A percentile compares a stretch with the other conserved stretches of the same genome.
phyloP scores from a whole-genome alignment of 2,113 vertebrate species.

The Protobothrops mucrosquamatus region DNA sequence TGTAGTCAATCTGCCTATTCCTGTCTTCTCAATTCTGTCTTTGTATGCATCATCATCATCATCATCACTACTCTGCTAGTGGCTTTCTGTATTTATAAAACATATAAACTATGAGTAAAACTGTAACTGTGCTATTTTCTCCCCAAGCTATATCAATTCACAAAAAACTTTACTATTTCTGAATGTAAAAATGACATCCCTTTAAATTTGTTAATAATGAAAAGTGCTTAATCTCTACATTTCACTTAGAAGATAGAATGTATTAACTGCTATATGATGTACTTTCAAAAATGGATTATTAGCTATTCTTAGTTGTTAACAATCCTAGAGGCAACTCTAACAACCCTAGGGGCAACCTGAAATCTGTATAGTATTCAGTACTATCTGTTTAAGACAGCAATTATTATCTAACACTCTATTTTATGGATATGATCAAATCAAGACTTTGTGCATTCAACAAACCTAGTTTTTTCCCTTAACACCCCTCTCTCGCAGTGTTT shows the following conservation, averaged over 20 bases:
- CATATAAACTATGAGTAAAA: constrained; percentile 32
- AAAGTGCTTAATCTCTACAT: background rate
- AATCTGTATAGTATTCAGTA: background rate
- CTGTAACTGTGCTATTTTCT: background rate
- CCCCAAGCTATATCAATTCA: constrained; percentile 16
- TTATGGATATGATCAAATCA: background rate
- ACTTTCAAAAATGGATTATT: background rate
- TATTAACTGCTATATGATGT: background rate
- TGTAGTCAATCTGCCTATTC: too few relatives aligned
- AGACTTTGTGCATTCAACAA: background rate
- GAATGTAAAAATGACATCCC: background rate
- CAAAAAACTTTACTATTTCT: background rate
- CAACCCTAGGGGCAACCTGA: background rate
- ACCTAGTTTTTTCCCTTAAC: background rate
- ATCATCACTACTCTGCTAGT: constrained; percentile 2
- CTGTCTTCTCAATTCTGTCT: too few relatives aligned
- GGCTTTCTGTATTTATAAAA: constrained; percentile 1
- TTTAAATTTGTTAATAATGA: background rate
- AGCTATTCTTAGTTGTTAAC: background rate
- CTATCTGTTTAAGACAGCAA: background rate
- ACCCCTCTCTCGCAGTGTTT: background rate
- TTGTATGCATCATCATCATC: too few relatives aligned
- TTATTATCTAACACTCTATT: background rate
- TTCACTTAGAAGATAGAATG: background rate
- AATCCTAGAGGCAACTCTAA: background rate